These are phyloP conservation scores for Stichopus chloronotus DNA, from an alignment of 35 echinoderm and acorn worm genomes.

Conservation along the genomic window DNA sequence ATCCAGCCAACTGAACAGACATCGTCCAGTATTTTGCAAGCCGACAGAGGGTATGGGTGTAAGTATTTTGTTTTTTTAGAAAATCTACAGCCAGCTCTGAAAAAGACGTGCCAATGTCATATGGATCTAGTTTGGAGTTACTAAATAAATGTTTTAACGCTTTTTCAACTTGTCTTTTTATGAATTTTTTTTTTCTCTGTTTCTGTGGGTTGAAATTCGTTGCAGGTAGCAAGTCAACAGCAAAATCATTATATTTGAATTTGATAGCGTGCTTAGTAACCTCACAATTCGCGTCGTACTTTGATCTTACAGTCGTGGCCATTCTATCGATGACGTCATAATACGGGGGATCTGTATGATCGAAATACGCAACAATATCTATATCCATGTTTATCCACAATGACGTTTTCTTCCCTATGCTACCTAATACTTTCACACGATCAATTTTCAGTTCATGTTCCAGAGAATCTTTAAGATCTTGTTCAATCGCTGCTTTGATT, in stretches of 20 bases:
- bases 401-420: background rate
- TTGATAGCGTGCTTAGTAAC: background rate
- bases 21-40: slow-evolving; percentile 36
- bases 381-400: slow-evolving; percentile 1
- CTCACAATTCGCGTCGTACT: background rate
- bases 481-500: background rate
- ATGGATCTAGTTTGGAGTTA: background rate
- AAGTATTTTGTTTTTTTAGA: background rate
- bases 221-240: background rate
- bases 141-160: background rate
- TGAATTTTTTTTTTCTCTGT: too few relatives aligned
- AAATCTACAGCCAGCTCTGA: slow-evolving; percentile 46
- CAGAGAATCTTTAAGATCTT: background rate
- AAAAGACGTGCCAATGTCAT: slow-evolving; percentile 30
- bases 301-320: background rate
- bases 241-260: background rate
- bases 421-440: background rate
- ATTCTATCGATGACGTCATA: background rate
- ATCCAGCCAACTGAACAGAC: background rate
- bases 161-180: background rate
- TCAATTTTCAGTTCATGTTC: background rate
- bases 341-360: background rate
- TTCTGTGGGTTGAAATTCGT: background rate
- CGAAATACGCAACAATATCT: background rate
- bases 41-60: slow-evolving; percentile 22